Conservation (phyloP, 2,113 vertebrate genomes). For the Hymenochirus boettgeri region DNA sequence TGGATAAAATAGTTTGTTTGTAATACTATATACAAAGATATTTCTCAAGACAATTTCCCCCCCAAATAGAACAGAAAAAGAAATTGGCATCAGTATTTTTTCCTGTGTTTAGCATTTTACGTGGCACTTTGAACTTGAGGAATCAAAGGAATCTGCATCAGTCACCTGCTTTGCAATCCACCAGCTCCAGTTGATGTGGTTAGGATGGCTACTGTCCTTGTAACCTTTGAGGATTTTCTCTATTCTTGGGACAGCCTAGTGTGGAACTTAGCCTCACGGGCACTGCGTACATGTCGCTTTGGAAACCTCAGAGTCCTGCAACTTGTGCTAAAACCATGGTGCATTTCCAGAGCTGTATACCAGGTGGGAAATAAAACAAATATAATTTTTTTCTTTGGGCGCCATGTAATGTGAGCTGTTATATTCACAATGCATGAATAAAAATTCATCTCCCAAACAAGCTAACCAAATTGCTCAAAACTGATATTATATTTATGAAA, state of each 20-base stretch:
- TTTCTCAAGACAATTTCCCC: conserved; percentile 44
- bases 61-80: conserved; percentile 47
- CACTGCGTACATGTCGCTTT: conserved; percentile 64
- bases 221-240: conserved; percentile 68
- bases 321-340: conserved; percentile 73
- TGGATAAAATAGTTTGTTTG: conserved; percentile 40
- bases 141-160: conserved; percentile 48
- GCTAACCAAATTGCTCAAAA: too few relatives aligned
- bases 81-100: conserved; percentile 53
- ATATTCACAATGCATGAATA: too few relatives aligned
- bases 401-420: too few relatives aligned
- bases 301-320: conserved; percentile 67
- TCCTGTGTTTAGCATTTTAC: conserved; percentile 51
- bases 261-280: conserved; percentile 72
- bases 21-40: conserved; percentile 23
- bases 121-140: conserved; percentile 58
- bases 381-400: too few relatives aligned
- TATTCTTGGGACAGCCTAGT: conserved; percentile 69
- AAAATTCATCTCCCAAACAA: too few relatives aligned
- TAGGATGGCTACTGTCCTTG: conserved; percentile 71
- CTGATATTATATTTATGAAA: background rate
- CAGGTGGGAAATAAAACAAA: conserved; percentile 68
- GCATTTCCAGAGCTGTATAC: conserved; percentile 75
- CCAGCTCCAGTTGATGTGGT: conserved; percentile 38
- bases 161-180: conserved; percentile 43